Conservation (phyloP, 2,797 vertebrate species). For the Malacoraja senta region DNA sequence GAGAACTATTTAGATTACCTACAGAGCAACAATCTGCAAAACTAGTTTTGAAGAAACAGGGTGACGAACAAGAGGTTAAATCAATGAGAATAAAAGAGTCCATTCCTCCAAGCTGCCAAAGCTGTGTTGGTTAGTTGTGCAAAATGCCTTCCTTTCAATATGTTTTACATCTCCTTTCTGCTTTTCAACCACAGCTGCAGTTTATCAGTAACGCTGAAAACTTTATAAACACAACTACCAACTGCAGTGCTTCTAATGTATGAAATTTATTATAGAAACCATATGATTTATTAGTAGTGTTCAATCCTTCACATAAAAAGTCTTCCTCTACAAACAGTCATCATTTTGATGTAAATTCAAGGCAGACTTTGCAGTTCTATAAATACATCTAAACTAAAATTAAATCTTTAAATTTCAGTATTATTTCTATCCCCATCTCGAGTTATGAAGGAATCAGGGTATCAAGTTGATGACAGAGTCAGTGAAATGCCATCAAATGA, state of each 20-base stretch:
- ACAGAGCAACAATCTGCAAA: slow-evolving; percentile 6
- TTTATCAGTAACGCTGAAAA: slow-evolving; percentile 9
- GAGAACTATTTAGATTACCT: background rate
- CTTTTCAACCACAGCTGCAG: slow-evolving; percentile 30
- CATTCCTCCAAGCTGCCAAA: background rate
- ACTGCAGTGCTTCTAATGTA: background rate
- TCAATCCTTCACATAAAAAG: background rate
- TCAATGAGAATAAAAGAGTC: background rate
- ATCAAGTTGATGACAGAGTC: too few relatives aligned
- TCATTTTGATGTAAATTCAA: background rate
- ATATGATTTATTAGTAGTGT: slow-evolving; percentile 19
- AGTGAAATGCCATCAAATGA: too few relatives aligned
- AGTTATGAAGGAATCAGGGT: background rate
- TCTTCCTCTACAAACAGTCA: background rate
- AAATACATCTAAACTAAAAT: background rate
- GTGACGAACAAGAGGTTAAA: background rate
- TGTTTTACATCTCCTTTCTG: background rate
- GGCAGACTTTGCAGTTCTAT: background rate
- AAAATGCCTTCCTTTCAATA: background rate
- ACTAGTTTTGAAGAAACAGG: background rate
- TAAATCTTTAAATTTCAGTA: background rate
- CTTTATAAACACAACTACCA: slow-evolving; percentile 10
- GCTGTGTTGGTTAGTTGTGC: background rate
- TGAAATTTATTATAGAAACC: background rate
- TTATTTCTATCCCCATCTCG: background rate